Base-by-base conservation (phyloP, 2,113 vertebrate species). In the Uria lomvia region DNA sequence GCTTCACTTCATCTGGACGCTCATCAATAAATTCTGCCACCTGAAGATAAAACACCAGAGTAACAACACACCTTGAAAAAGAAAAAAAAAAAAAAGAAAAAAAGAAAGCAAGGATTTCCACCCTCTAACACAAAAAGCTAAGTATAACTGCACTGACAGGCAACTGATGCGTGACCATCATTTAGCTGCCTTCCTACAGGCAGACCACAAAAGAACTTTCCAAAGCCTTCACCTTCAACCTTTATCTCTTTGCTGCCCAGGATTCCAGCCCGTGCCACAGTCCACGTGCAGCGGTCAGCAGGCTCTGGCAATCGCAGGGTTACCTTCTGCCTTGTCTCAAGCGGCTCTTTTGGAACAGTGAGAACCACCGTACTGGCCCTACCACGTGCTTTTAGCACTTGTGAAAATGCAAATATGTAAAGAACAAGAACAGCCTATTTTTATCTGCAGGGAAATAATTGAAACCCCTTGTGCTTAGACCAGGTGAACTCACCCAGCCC, bases 21-120 rank as follows among this genome's bases (percentile, higher is more conserved):
- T 99, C 99, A 27, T 99, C 99, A 23, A 99, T 98, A 62, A 99
- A 97, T 40, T 99, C 99, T 50, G 99, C 99, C 96, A 99, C 98
- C 99, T 99, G 65, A 14, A 15, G 45, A 36, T 18, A 19, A 52
- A 36, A 65, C 32, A 45, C 29, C 12, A 4, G 34, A 26, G n/a
- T 13, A 6, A 2, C 17, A 63, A 1, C 12, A 3, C 1, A 2
- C 13, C 42, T 42, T 13, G 2, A 19, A 18, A 20, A n/a, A 7
- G 7, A 34, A 14, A 20, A 47, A 14, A 7, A 49, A n/a, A 42
- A 36, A 12, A 19, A 22, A 23, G 14, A 8, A 29, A 6, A 0
- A 8, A 2, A 5, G 0, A 8, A 2, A 6, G 4, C 6, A 10
- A 12, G 0, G 4, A 4, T 1, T 11, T 8, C 32, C 3, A 1